Conservation (phyloP, 2,113 vertebrate genomes). For the Melanocharis versteri region DNA sequence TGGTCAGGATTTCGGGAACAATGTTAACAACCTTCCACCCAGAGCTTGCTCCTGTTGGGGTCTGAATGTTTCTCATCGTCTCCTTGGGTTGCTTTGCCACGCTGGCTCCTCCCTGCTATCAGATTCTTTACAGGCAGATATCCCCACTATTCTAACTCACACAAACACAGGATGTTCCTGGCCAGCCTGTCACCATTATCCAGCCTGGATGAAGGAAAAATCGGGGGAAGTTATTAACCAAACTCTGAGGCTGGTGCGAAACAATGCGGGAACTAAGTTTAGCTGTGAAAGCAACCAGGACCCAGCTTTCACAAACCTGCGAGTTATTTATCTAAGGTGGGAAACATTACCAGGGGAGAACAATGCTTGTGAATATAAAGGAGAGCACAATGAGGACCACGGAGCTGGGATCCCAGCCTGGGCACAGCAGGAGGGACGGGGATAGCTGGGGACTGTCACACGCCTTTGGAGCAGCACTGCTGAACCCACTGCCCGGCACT, state of each 20-base stretch:
- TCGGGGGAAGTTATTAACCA: conserved; percentile 88
- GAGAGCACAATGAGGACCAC: background rate
- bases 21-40: conserved; percentile 42
- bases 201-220: conserved; percentile 81
- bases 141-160: conserved; percentile 86
- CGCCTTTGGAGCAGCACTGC: background rate
- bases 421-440: background rate
- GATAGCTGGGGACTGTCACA: background rate
- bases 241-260: conserved; percentile 69
- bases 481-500: background rate
- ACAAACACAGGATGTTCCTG: conserved; percentile 99
- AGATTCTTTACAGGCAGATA: conserved; percentile 64
- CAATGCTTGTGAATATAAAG: conserved; percentile 39
- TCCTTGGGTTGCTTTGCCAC: conserved; percentile 20
- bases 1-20: conserved; percentile 52
- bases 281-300: conserved; percentile 76
- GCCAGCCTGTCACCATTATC: conserved; percentile 86
- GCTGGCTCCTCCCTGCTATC: conserved; percentile 54
- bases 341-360: conserved; percentile 43
- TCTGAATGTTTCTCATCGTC: conserved; percentile 27
- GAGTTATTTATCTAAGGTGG: conserved; percentile 50
- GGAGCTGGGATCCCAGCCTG: background rate
- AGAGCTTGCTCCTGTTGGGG: background rate
- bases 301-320: conserved; percentile 69
- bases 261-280: conserved; percentile 93